These are phyloP conservation scores for Drosophila rellima DNA, from an alignment of 2,888 invertebrate species.

Conservation along the genomic window DNA sequence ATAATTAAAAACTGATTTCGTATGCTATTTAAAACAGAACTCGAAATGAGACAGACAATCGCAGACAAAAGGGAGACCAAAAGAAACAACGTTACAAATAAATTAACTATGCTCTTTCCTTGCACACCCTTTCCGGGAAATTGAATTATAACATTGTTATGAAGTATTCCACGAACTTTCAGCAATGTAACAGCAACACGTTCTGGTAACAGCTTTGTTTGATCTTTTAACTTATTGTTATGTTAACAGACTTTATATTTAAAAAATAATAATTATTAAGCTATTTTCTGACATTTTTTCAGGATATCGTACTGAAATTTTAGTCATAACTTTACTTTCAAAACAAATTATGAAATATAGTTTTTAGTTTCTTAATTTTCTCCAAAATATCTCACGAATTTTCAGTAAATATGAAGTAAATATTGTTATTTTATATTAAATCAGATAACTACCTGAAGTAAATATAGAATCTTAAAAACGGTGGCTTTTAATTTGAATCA, in stretches of 20 bases:
- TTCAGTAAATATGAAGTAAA: too few species aligned
- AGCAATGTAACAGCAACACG: background rate
- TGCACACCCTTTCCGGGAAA: conserved; percentile 18
- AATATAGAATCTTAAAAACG: too few species aligned
- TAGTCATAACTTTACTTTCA: background rate
- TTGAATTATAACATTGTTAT: background rate
- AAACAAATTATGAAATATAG: too few species aligned
- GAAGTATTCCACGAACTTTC: background rate
- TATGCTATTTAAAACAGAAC: conserved; percentile 43
- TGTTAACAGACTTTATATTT: too few species aligned
- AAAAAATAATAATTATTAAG: background rate
- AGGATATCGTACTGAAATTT: background rate
- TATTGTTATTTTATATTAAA: too few species aligned
- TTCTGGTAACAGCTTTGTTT: too few species aligned
- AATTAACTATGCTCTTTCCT: conserved; percentile 56
- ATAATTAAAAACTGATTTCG: conserved; percentile 75
- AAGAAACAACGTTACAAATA: conserved; percentile 46
- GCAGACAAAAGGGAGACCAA: conserved; percentile 40
- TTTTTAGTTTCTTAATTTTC: too few species aligned
- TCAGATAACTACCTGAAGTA: too few species aligned
- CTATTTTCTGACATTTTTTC: background rate
- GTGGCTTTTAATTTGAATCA: too few species aligned
- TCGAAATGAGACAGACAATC: conserved; percentile 26
- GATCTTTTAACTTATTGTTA: too few species aligned
- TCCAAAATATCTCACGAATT: too few species aligned